Conservation (phyloP, 2,888 invertebrate species). For the Sclerodermus sp. region DNA sequence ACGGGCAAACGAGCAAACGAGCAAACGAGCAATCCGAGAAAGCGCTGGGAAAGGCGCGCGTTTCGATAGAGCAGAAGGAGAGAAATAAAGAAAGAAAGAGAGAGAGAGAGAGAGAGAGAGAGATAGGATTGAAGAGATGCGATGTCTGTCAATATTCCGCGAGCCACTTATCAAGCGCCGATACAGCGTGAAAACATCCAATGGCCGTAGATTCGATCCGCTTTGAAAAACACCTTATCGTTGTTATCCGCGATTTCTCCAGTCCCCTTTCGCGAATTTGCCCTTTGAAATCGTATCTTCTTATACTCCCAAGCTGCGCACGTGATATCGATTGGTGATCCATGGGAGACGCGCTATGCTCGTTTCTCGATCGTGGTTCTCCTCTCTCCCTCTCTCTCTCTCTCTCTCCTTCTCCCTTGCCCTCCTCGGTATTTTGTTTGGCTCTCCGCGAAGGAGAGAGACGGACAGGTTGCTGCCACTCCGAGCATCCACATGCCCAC, state of each 20-base stretch:
- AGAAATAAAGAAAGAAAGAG: conserved; percentile 14
- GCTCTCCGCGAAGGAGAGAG: too few relatives aligned
- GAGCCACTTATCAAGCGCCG: conserved; percentile 20
- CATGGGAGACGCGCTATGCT: too few relatives aligned
- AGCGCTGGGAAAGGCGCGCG: conserved; percentile 21
- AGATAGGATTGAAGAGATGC: conserved; percentile 20
- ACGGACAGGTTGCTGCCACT: conserved; percentile 27
- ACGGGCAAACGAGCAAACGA: conserved; percentile 3
- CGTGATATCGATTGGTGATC: too few relatives aligned
- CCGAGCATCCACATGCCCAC: conserved; percentile 50
- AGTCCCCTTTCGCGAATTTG: neutral
- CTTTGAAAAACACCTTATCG: conserved; percentile 36
- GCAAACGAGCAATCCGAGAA: conserved; percentile 18
- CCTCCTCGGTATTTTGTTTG: too few relatives aligned
- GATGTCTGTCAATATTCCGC: conserved; percentile 36
- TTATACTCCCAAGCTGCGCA: too few relatives aligned
- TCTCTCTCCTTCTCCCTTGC: conserved; percentile 9
- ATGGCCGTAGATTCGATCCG: conserved; percentile 29
- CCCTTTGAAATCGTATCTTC: too few relatives aligned
- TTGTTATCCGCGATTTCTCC: conserved; percentile 30
- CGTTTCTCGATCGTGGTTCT: too few relatives aligned
- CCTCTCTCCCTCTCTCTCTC: too few relatives aligned
- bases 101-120: neutral
- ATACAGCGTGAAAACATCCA: conserved; percentile 43
- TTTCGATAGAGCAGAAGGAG: conserved; percentile 9